Base-by-base conservation (phyloP, 2,888 invertebrate species). In the Eudemis profundana region DNA sequence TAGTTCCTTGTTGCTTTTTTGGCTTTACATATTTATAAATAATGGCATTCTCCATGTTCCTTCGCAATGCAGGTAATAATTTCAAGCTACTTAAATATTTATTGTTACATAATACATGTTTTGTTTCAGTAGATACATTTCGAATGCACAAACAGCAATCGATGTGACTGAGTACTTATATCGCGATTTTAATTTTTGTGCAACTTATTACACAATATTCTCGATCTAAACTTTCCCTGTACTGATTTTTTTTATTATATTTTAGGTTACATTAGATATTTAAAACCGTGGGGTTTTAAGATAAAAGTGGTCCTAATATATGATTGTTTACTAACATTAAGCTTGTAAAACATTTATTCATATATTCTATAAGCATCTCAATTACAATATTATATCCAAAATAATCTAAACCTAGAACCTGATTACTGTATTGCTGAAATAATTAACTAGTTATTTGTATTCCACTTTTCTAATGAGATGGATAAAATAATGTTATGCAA, bases 31-130 rank as follows among this genome's bases (percentile, higher is more conserved):
- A 27, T 7, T 21, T 15, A 51, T 36, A n/a, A 40, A 69, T 21
- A 69, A 92, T 92, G 92, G 87, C 91, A 44, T 84, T 90, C 67
- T 92, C 92, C 4, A 86, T 87, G 83, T 85, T 91, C 57, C 76
- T 89, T 56, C 88, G 90, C 65, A 75, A 80, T 67, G 75, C 88
- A 85, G 90, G 91, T 92, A 86, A 70, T 50, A 62, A 23, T 44
- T 44, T 33, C 21, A 14, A 27, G 53, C 61, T 59, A 51, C 68
- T 46, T 73, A 66, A 63, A n/a, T 63, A 70, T 68, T 76, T 76
- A 71, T 68, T 78, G 78, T 89, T 89, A 89, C 85, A 90, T 89
- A 86, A 87, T 80, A 77, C 62, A 72, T 82, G 72, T 78, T 76
- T 68, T 72, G 72, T 51, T 73, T 67, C 51, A 19, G 38, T 40